Conservation (phyloP, 2,113 vertebrate species). For the Platichthys stellatus region DNA sequence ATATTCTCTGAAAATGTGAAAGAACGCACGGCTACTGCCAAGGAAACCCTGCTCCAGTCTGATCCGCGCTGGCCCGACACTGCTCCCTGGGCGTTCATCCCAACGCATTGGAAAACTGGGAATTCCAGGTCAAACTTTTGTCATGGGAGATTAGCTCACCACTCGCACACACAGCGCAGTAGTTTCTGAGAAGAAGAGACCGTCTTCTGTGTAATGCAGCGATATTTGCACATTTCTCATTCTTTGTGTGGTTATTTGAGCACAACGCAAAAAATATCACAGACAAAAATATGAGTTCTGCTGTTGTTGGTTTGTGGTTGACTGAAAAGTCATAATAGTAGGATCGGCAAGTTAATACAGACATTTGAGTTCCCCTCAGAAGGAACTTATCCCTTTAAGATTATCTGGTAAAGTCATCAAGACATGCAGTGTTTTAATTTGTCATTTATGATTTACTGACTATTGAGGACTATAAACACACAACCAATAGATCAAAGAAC, state of each 20-base stretch:
- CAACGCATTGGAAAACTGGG: constrained; percentile 70
- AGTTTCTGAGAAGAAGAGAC: too few relatives aligned
- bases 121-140: constrained; percentile 65
- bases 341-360: not conserved
- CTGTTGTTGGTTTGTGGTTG: not conserved
- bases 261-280: not conserved
- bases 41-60: constrained; percentile 69
- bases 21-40: constrained; percentile 64
- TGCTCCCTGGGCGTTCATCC: constrained; percentile 55
- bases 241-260: constrained; percentile 9
- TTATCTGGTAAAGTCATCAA: not conserved
- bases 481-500: not conserved
- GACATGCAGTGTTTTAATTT: not conserved
- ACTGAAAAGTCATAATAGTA: not conserved
- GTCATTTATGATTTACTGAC: not conserved
- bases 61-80: constrained; percentile 42
- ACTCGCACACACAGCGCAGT: too few relatives aligned
- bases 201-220: not conserved
- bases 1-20: constrained; percentile 69
- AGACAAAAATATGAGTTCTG: not conserved
- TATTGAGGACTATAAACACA: too few relatives aligned
- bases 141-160: constrained; percentile 60
- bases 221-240: not conserved
- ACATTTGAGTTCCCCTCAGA: not conserved
- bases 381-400: not conserved